phyloP scores from a whole-genome alignment of 1,140 invertebrate species.

The Aphelenchoides besseyi region DNA sequence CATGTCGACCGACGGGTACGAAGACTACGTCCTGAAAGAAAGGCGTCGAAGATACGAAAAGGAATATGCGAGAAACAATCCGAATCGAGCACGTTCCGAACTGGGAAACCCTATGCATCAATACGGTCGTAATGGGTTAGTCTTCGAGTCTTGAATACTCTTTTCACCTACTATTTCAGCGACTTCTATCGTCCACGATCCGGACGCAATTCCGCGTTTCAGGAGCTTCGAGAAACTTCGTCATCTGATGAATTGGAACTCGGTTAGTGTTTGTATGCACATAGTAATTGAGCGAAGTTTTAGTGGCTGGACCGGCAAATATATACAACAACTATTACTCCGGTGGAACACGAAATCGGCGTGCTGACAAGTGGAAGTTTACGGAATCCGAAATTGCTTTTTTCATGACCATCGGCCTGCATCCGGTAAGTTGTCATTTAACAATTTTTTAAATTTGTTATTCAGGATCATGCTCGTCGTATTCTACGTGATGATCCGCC shows the following conservation, averaged over 20 bases:
- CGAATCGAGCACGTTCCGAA: not conserved
- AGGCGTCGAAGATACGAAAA: not conserved
- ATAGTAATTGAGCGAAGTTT: no score
- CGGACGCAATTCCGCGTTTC: conserved; percentile 13
- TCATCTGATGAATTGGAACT: conserved; percentile 12
- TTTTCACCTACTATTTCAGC: not conserved
- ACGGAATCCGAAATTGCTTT: conserved; percentile 7
- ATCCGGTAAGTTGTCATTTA: conserved; percentile 3
- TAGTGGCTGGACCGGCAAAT: not conserved
- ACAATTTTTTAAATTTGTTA: not conserved
- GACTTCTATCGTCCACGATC: conserved; percentile 2
- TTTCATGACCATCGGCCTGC: not conserved
- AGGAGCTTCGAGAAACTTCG: conserved; percentile 15
- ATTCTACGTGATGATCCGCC: conserved; percentile 71
- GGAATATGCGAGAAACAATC: not conserved
- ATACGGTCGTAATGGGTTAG: not conserved
- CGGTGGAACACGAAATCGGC: not conserved
- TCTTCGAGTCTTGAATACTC: not conserved
- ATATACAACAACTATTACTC: not conserved
- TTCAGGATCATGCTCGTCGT: conserved; percentile 15
- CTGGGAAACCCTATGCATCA: not conserved
- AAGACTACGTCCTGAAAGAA: not conserved
- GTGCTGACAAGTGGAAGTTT: conserved; percentile 6
- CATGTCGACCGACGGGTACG: conserved; percentile 1
- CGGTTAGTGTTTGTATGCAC: not conserved